Conservation (phyloP, 2,888 invertebrate species). For the Clivina fossor region DNA sequence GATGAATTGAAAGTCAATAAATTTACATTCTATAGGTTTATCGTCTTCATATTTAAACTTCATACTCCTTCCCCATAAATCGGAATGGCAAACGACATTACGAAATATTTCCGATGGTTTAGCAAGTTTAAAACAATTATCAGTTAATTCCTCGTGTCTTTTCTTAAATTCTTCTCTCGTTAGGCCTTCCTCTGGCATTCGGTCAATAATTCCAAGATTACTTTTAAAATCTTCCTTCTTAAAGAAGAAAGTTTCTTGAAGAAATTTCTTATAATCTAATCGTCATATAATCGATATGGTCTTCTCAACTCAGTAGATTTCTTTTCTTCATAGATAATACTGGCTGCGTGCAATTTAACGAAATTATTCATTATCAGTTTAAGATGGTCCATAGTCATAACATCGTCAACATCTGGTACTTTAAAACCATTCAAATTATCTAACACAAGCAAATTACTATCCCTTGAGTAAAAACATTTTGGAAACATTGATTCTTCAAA, state of each 20-base stretch:
- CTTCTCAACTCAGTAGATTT: conserved; percentile 35
- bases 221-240: conserved; percentile 38
- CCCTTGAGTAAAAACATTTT: conserved; percentile 44
- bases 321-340: conserved; percentile 46
- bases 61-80: conserved; percentile 30
- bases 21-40: conserved; percentile 29
- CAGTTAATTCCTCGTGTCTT: conserved; percentile 25
- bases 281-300: conserved; percentile 40
- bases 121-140: conserved; percentile 12
- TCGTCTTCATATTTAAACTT: conserved; percentile 33
- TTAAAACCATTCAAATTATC: conserved; percentile 46
- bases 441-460: conserved; percentile 45
- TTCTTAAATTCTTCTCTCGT: conserved; percentile 31
- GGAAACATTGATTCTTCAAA: conserved; percentile 44
- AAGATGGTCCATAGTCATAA: conserved; percentile 36
- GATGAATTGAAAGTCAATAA: conserved; percentile 34
- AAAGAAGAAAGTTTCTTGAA: conserved; percentile 52
- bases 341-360: conserved; percentile 42
- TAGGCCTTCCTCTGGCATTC: conserved; percentile 23
- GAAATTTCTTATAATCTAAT: conserved; percentile 44
- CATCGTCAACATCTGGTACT: conserved; percentile 17
- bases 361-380: conserved; percentile 36
- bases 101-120: conserved; percentile 32
- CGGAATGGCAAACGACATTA: conserved; percentile 34
- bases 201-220: conserved; percentile 30